Conservation (phyloP, 30 jellyfish, hydroid and myxozoan species). For the Aurelia aurita complex sp. Pacific region DNA sequence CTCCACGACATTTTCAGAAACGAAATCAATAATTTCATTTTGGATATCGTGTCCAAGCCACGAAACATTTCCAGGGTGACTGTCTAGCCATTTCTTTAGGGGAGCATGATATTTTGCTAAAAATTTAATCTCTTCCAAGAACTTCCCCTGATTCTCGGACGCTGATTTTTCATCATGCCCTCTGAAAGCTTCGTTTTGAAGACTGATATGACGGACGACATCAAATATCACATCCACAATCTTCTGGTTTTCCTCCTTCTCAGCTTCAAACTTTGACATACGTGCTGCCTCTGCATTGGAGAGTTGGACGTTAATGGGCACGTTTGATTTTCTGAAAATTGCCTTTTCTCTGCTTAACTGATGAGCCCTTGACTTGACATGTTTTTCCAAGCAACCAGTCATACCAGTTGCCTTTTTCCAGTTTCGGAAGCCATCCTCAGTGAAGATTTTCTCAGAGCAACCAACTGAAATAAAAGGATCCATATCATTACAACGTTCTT, state of each 20-base stretch:
- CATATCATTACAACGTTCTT: neutral
- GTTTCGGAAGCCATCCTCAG: slow-evolving; percentile 39
- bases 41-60: no score
- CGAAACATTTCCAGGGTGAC: slow-evolving; percentile 9
- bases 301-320: slow-evolving; percentile 31
- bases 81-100: slow-evolving; percentile 28
- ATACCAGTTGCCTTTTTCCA: slow-evolving; percentile 58
- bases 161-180: slow-evolving; percentile 29
- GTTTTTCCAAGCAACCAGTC: slow-evolving; percentile 26
- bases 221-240: neutral
- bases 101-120: slow-evolving; percentile 45
- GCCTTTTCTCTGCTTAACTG: slow-evolving; percentile 5
- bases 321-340: slow-evolving; percentile 5
- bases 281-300: slow-evolving; percentile 49
- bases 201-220: no score
- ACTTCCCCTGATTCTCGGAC: slow-evolving; percentile 53
- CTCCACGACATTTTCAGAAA: neutral
- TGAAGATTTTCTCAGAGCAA: slow-evolving; percentile 38
- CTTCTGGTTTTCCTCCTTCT: slow-evolving; percentile 30
- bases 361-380: slow-evolving; percentile 27
- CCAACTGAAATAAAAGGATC: slow-evolving; percentile 43
- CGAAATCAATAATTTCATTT: slow-evolving; percentile 26
- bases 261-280: slow-evolving; percentile 2
- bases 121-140: slow-evolving; percentile 37
- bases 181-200: slow-evolving; percentile 5